Evolutionary conservation across 2,797 vertebrate genomes (phyloP).

Genomic region (Cheirogaleus major): DNA sequence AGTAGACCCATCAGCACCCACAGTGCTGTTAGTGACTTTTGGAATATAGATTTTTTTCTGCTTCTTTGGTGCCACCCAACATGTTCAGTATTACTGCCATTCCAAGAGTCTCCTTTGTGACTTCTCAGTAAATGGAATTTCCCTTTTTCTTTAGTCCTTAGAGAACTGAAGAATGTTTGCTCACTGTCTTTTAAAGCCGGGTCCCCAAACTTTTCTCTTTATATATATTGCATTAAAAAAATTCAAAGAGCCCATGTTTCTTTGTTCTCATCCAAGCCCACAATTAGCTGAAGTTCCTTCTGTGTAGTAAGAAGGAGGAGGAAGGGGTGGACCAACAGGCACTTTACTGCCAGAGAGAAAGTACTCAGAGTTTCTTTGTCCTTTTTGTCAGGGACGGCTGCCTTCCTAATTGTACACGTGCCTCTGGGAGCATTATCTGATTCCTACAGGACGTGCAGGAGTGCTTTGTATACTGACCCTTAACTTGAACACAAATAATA

Average conservation of each 20-base stretch:
- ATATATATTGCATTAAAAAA: neutral
- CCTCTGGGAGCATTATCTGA: constrained; percentile 85
- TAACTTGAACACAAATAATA: constrained; percentile 82
- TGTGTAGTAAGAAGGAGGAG: neutral
- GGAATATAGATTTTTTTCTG: neutral
- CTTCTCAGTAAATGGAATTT: constrained; percentile 53
- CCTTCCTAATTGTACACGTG: constrained; percentile 89
- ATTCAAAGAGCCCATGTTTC: constrained; percentile 63
- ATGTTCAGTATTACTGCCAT: neutral
- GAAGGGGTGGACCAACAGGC: constrained; percentile 11
- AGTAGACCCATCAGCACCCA: neutral
- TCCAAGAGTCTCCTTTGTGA: constrained; percentile 16
- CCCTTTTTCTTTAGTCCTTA: constrained; percentile 42
- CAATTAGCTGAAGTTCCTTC: constrained; percentile 64
- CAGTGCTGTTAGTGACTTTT: neutral
- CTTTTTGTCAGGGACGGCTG: constrained; percentile 84
- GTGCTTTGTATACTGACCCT: constrained; percentile 88
- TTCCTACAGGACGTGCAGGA: constrained; percentile 73
- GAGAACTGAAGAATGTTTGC: constrained; percentile 48
- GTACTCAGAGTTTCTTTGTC: constrained; percentile 74
- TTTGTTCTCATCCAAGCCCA: constrained; percentile 78
- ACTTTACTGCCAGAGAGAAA: constrained; percentile 72
- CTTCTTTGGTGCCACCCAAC: neutral
- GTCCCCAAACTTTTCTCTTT: constrained; percentile 59
- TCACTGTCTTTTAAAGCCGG: constrained; percentile 55